Percentiles rank a stretch among this genome's conserved stretches.
Conservation (phyloP, 2,113 vertebrate species). For the Oncorhynchus gorbuscha region DNA sequence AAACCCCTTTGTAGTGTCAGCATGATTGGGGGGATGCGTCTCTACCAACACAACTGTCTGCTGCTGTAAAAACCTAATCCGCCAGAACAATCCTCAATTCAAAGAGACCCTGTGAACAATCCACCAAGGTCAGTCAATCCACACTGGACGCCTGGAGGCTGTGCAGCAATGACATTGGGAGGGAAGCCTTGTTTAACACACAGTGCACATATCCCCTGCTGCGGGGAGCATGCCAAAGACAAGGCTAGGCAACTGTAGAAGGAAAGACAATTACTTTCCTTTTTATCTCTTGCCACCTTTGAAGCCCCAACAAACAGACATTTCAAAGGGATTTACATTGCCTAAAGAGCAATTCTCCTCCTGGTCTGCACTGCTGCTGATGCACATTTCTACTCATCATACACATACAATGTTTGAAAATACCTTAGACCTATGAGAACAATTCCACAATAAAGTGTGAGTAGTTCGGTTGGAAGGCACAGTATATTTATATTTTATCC, state of each 20-base stretch:
- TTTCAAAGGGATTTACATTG: constrained; percentile 11
- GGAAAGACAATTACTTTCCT: constrained; percentile 36
- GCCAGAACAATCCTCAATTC: constrained; percentile 24
- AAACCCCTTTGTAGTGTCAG: constrained; percentile 1
- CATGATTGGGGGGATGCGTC: neutral
- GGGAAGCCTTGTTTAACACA: constrained; percentile 5
- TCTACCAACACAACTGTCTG: neutral
- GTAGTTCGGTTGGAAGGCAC: neutral
- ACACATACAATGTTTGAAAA: neutral
- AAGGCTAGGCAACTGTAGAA: constrained; percentile 29
- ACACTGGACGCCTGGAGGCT: constrained; percentile 3
- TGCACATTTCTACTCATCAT: neutral
- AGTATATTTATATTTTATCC: neutral
- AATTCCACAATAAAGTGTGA: neutral
- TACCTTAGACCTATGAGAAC: neutral
- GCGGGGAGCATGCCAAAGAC: constrained; percentile 9
- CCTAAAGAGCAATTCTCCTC: neutral
- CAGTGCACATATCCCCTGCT: constrained; percentile 15
- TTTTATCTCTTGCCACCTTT: constrained; percentile 26
- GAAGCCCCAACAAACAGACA: constrained; percentile 26
- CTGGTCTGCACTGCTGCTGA: neutral
- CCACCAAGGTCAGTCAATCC: constrained; percentile 31
- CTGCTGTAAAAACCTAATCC: constrained; percentile 18
- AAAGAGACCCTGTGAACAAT: constrained; percentile 16
- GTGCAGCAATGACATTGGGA: constrained; percentile 17